Base-by-base conservation (phyloP, 37 sponge, comb jelly and placozoan species). In the Ephydatia muelleri region DNA sequence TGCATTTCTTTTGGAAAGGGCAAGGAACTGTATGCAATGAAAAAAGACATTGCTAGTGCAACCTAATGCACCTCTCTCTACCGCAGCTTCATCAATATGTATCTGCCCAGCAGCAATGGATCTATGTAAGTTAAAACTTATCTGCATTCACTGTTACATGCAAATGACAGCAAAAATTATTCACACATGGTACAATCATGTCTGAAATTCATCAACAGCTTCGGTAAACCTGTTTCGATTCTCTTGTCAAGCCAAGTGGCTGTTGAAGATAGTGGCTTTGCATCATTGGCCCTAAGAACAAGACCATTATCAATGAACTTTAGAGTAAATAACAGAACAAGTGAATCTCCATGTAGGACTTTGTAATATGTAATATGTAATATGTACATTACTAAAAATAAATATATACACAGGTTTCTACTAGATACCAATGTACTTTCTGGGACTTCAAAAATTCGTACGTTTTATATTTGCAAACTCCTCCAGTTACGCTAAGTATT, bases 281-380 rank as follows among this genome's bases (percentile, higher is more conserved):
- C 6, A n/a, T 39, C 47, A 29, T 13, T 35, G 2, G 80, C 28
- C 27, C 80, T 79, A n/a, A 65, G 3, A 14, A 66, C 12, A 0
- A 66, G 65, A 65, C 80, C 80, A 66, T 67, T 66, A 12, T 66
- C 27, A 33, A 79, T 79, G 16, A 79, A 33, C 80, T 79, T 79
- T 34, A 27, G 26, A 2, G 12, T 33, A 71, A 33, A 34, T 14
- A 34, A 6, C 14, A 26, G 1, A 33, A 71, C 1, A 1, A 33
- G 25, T 11, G 32, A 14, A 13, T 26, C 28, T 16, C 28, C 0
- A 13, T 1, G 0, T 1, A 1, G 13, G 25, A n/a, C n/a, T n/a
- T n/a, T 71, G 21, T 71, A 11, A 11, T 5, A 11, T 6, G 29
- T 30, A 43, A 9, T 43, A 43, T 9, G 3, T 9, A 6, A 43